Conservation (phyloP, 23 tunicate species). For the Clavelina lepadiformis region DNA sequence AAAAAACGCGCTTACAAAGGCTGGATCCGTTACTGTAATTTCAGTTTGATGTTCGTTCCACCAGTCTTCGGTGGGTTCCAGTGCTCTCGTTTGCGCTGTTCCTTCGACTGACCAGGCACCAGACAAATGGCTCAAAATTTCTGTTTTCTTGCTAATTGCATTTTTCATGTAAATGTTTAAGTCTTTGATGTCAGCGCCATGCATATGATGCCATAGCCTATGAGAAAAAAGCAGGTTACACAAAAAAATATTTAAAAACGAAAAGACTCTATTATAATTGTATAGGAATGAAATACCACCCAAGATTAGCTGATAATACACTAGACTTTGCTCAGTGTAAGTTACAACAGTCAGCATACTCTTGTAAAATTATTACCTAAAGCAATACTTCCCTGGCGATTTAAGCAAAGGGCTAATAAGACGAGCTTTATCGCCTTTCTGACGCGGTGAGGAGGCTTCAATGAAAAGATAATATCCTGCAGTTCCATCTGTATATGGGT, state of each 20-base stretch:
- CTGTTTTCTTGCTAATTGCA: not conserved
- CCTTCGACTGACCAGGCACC: constrained; percentile 84
- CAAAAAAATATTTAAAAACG: not conserved
- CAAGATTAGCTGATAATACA: not conserved
- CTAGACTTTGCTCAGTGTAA: not conserved
- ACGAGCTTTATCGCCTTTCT: constrained; percentile 76
- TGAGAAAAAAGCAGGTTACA: not conserved
- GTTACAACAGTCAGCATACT: too few species aligned
- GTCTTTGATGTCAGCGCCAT: constrained; percentile 72
- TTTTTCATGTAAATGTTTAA: constrained; percentile 57
- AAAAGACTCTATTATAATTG: not conserved
- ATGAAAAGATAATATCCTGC: constrained; percentile 66
- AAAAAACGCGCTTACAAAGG: constrained; percentile 21
- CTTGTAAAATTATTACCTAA: too few species aligned
- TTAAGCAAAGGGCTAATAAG: constrained; percentile 65
- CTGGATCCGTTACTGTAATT: constrained; percentile 17
- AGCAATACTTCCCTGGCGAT: constrained; percentile 55
- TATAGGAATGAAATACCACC: not conserved
- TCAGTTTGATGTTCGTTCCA: constrained; percentile 71
- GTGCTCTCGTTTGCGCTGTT: constrained; percentile 12
- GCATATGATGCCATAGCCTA: constrained; percentile 97
- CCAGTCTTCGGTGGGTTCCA: constrained; percentile 60
- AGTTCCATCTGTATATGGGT: constrained; percentile 52
- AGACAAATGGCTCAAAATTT: constrained; percentile 32
- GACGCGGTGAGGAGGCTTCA: constrained; percentile 77